Conservation (phyloP, 2,888 invertebrate species). For the Cephus nigrinus region DNA sequence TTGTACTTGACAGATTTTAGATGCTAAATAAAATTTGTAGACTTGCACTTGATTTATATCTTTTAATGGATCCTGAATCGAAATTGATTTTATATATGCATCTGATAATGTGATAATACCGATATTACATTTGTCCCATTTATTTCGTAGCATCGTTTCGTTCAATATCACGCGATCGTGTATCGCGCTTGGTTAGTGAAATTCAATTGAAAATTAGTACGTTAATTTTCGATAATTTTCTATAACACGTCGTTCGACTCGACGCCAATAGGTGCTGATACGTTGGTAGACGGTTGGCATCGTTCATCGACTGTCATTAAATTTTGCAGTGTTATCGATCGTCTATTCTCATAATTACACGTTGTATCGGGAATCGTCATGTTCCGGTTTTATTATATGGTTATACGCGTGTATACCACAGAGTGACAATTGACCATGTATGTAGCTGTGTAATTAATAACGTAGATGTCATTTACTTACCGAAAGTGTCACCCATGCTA, state of each 20-base stretch:
- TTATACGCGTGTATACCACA: neutral
- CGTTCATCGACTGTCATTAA: constrained; percentile 19
- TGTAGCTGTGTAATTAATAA: neutral
- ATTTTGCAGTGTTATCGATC: constrained; percentile 29
- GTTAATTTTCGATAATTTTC: neutral
- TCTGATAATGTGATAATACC: neutral
- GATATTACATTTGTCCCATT: neutral
- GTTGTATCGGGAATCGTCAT: constrained; percentile 28
- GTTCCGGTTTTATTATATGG: neutral
- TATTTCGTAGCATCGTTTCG: neutral
- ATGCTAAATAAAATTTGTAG: neutral
- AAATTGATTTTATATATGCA: neutral
- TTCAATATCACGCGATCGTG: neutral
- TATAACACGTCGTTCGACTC: neutral
- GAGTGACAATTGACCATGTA: neutral
- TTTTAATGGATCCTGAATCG: neutral
- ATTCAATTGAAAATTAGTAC: neutral
- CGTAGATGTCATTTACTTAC: neutral
- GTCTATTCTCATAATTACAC: constrained; percentile 40
- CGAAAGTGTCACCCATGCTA: neutral
- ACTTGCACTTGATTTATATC: neutral
- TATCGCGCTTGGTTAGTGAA: neutral
- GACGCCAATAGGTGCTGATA: neutral
- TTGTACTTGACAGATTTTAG: neutral
- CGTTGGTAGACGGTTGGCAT: constrained; percentile 40